Evolutionary conservation across 2,888 invertebrate genomes (phyloP).

Genomic region (Neoascia interrupta): DNA sequence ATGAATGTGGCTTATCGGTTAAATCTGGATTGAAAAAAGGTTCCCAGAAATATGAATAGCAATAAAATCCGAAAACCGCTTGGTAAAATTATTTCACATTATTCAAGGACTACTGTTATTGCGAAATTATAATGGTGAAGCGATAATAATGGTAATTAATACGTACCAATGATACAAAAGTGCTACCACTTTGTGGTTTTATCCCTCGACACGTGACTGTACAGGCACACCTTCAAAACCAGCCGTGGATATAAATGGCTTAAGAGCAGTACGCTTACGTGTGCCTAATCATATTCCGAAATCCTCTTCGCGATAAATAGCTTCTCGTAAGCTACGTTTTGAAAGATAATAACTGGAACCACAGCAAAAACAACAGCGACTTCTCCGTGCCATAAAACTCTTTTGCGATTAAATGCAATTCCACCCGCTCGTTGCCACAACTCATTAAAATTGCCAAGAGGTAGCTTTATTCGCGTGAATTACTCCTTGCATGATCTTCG

Average conservation of each 20-base stretch:
- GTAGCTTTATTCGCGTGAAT: slow-evolving; percentile 64
- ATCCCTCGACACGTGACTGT: slow-evolving; percentile 25
- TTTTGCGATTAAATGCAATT: slow-evolving; percentile 65
- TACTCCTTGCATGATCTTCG: slow-evolving; percentile 61
- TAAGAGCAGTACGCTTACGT: slow-evolving; percentile 70
- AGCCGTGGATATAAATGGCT: slow-evolving; percentile 66
- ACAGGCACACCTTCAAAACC: slow-evolving; percentile 10
- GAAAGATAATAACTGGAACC: slow-evolving; percentile 38
- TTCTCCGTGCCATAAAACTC: slow-evolving; percentile 58
- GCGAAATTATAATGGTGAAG: too few species aligned
- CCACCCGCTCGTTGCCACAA: neutral
- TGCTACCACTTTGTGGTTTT: too few species aligned
- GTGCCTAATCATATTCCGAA: slow-evolving; percentile 71
- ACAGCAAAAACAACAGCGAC: slow-evolving; percentile 21
- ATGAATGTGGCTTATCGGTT: too few species aligned
- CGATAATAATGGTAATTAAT: too few species aligned
- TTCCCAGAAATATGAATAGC: too few species aligned
- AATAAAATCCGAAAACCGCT: too few species aligned
- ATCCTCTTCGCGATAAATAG: slow-evolving; percentile 71
- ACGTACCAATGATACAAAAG: too few species aligned
- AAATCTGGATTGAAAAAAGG: too few species aligned
- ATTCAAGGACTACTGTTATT: too few species aligned
- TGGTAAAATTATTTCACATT: too few species aligned
- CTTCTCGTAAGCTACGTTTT: slow-evolving; percentile 69
- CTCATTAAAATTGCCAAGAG: too few species aligned